Evolutionary conservation across 2,113 vertebrate genomes (phyloP).

Genomic region (Kryptolebias marmoratus): DNA sequence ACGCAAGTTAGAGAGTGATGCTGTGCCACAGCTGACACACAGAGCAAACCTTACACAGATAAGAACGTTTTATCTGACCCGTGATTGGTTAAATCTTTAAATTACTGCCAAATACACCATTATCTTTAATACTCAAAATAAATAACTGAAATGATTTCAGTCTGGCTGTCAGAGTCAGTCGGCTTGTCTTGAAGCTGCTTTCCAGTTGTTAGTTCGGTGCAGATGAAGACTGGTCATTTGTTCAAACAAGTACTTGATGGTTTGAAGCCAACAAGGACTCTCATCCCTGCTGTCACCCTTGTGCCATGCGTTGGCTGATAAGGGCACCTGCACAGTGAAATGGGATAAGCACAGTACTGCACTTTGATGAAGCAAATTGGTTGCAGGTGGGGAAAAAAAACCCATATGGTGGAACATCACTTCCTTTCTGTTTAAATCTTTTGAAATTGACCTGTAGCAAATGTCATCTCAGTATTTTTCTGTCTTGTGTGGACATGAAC

Average conservation of each 20-base stretch:
- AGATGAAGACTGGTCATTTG: not conserved
- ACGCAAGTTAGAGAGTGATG: too few species aligned
- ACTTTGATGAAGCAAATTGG: constrained; percentile 29
- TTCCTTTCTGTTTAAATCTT: not conserved
- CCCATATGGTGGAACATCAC: constrained; percentile 4
- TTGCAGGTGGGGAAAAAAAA: constrained; percentile 8
- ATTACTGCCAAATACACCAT: constrained; percentile 1
- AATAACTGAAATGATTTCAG: constrained; percentile 2
- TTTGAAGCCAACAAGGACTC: constrained; percentile 10
- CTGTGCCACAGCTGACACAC: too few species aligned
- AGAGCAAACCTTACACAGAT: not conserved
- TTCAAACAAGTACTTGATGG: constrained; percentile 9
- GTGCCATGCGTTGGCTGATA: constrained; percentile 16
- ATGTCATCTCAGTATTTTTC: constrained; percentile 20
- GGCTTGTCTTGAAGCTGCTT: not conserved
- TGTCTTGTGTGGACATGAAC: constrained; percentile 9
- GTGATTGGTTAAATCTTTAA: not conserved
- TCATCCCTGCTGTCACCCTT: constrained; percentile 4
- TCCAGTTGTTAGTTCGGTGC: not conserved
- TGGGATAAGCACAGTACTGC: constrained; percentile 3
- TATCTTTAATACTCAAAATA: not conserved
- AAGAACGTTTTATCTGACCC: constrained; percentile 20
- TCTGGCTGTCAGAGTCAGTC: not conserved
- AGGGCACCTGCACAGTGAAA: constrained; percentile 18
- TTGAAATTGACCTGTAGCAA: not conserved